Evolutionary conservation across 2,113 vertebrate genomes (phyloP).

Genomic region (Neodon shergylaensis): DNA sequence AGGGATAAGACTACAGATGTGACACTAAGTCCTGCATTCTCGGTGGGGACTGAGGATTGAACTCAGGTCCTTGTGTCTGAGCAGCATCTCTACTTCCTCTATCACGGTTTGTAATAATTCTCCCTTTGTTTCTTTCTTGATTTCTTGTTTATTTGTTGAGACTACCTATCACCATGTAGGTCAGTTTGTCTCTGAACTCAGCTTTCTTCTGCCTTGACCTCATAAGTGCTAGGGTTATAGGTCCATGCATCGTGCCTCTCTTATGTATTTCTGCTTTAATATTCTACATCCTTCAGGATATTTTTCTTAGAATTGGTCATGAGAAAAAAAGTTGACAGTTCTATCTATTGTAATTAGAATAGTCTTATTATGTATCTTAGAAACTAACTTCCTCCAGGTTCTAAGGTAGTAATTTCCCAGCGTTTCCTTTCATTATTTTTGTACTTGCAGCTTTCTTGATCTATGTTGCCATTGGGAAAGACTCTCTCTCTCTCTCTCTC

Average conservation of each 20-base stretch:
- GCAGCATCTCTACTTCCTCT: not conserved
- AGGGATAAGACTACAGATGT: not conserved
- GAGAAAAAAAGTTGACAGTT: not conserved
- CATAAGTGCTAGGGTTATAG: not conserved
- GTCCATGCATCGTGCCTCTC: not conserved
- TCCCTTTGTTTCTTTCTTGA: not conserved
- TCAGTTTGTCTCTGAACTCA: not conserved
- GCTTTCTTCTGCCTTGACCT: not conserved
- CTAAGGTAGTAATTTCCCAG: not conserved
- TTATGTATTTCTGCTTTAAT: constrained; percentile 38
- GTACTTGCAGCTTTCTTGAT: not conserved
- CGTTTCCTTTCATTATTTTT: not conserved
- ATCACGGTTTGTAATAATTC: not conserved
- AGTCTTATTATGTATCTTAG: not conserved
- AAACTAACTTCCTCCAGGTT: not conserved
- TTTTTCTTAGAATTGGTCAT: constrained; percentile 38
- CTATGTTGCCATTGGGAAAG: not conserved
- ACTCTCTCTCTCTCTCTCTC: too few relatives aligned
- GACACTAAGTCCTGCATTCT: not conserved
- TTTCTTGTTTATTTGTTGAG: not conserved
- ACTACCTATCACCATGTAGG: not conserved
- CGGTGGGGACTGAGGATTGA: not conserved
- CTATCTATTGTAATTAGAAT: not conserved
- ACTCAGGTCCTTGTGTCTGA: not conserved
- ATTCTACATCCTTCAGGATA: not conserved